These are phyloP conservation scores for Oncorhynchus clarkii DNA, from an alignment of 2,113 vertebrate genomes.

Conservation along the genomic window DNA sequence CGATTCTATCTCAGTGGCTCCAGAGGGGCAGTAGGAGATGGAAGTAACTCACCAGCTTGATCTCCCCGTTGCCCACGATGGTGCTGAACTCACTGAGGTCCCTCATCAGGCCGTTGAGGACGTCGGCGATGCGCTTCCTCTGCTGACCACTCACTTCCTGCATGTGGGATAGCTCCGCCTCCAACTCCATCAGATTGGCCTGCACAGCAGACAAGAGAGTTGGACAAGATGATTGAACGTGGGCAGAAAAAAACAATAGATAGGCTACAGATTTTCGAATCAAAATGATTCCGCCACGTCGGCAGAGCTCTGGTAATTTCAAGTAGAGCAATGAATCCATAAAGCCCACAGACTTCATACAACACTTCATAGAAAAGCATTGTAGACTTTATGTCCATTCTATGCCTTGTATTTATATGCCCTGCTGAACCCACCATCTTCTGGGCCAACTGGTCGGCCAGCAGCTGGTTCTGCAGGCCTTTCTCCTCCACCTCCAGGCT, in stretches of 20 bases:
- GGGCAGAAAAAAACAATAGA: neutral
- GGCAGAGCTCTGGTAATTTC: neutral
- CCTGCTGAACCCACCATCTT: conserved; percentile 78
- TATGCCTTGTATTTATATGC: neutral
- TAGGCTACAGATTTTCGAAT: neutral
- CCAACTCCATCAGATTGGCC: conserved; percentile 86
- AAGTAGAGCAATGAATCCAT: neutral
- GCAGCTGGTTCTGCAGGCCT: conserved; percentile 82
- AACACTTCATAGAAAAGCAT: neutral
- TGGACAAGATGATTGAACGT: neutral
- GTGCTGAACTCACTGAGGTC: conserved; percentile 92
- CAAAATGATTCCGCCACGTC: neutral
- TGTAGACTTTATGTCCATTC: neutral
- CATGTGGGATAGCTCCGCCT: conserved; percentile 86
- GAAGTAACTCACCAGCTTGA: conserved; percentile 82
- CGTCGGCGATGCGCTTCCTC: conserved; percentile 86
- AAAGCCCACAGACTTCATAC: neutral
- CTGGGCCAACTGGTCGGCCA: conserved; percentile 86
- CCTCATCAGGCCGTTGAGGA: conserved; percentile 89
- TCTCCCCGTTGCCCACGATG: conserved; percentile 89
- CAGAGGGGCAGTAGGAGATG: neutral
- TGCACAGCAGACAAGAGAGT: conserved; percentile 29
- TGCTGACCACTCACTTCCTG: conserved; percentile 90
- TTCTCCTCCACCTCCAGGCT: conserved; percentile 90
- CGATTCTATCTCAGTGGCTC: neutral